These are phyloP conservation scores for Ciconia maguari DNA, from an alignment of 2,113 vertebrate species.

Conservation along the genomic window DNA sequence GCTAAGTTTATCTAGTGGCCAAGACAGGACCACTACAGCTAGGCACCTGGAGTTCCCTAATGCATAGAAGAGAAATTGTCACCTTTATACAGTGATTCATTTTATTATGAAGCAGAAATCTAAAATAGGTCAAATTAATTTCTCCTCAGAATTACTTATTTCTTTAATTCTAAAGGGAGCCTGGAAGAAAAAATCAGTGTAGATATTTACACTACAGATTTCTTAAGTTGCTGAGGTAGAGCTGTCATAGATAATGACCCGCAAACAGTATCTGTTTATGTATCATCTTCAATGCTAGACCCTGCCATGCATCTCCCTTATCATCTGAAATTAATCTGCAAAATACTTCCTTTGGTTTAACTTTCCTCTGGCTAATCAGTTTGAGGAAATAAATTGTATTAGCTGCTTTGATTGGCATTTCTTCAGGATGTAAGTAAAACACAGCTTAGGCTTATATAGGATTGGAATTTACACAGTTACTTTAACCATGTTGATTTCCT, in stretches of 20 bases:
- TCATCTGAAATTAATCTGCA: not conserved
- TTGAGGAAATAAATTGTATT: not conserved
- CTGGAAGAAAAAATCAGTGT: not conserved
- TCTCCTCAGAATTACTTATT: not conserved
- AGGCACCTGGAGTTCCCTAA: not conserved
- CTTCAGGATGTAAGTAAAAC: not conserved
- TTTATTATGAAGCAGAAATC: not conserved
- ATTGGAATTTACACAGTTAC: not conserved
- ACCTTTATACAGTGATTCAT: not conserved
- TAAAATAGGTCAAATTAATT: not conserved
- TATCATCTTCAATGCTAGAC: not conserved
- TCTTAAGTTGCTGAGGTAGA: not conserved
- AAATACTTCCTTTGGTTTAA: not conserved
- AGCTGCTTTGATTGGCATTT: not conserved
- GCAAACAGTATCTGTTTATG: not conserved
- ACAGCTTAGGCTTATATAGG: not conserved
- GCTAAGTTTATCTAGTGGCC: not conserved
- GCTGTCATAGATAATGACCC: not conserved
- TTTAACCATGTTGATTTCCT: not conserved
- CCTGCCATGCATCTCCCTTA: not conserved
- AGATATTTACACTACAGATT: not conserved
- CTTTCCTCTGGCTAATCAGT: not conserved
- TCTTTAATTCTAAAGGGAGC: not conserved
- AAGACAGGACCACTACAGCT: not conserved
- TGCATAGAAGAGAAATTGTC: accelerated